A percentile compares a stretch with the other conserved stretches of the same genome.
phyloP scores from a whole-genome alignment of 2,113 vertebrate species.

The Rhabdomys dilectus region DNA sequence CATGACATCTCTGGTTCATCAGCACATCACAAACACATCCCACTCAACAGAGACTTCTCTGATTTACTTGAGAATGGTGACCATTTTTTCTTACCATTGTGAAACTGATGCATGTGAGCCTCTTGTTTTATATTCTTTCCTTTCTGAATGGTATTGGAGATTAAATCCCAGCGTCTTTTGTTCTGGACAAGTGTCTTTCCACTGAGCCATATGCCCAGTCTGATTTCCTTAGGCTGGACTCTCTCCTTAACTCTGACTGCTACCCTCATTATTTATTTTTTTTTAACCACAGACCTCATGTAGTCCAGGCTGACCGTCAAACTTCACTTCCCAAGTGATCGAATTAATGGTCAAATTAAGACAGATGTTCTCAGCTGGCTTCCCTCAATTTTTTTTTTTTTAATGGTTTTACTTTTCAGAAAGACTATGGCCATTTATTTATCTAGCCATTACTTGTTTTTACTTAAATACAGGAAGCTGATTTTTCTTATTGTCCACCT shows the following conservation, averaged over 20 bases:
- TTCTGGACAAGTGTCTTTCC: background rate
- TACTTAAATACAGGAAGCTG: background rate
- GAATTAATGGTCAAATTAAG: too few species aligned
- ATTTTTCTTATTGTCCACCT: constrained; percentile 25
- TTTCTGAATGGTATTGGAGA: background rate
- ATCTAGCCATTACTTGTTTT: constrained; percentile 17
- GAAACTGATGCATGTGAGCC: background rate
- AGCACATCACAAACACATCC: background rate
- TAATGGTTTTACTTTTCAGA: constrained; percentile 53
- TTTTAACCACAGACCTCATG: background rate
- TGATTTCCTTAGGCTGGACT: background rate
- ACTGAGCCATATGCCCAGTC: background rate
- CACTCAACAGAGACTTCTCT: background rate
- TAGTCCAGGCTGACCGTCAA: background rate
- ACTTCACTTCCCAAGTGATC: background rate
- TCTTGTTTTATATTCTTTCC: background rate
- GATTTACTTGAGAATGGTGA: background rate
- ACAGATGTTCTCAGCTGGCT: background rate
- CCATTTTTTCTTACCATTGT: background rate
- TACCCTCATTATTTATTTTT: background rate
- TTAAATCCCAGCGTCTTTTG: background rate
- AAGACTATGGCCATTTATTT: background rate
- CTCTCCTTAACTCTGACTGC: background rate
- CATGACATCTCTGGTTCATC: background rate
- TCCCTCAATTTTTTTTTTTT: constrained; percentile 26